Percentiles rank a stretch among this genome's conserved stretches.
These are phyloP conservation scores for Gymnopithys bicolor DNA, from an alignment of 2,797 vertebrate species.

Conservation along the genomic window DNA sequence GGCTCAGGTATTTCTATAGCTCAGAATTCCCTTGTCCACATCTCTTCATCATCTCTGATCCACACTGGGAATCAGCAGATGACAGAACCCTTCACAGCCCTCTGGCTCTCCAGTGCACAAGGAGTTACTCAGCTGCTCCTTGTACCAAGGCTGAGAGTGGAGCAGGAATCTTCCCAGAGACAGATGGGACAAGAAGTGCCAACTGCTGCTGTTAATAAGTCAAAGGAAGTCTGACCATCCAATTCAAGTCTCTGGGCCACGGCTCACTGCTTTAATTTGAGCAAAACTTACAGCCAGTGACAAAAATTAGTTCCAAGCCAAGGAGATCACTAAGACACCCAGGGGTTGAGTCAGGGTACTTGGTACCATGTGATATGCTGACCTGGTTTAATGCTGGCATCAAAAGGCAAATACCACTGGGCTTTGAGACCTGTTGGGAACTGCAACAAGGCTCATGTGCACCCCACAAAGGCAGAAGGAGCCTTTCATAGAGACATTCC, in stretches of 20 bases:
- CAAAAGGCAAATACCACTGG: neutral
- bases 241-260: neutral
- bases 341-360: neutral
- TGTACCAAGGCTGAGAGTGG: neutral
- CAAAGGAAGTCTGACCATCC: neutral
- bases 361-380: neutral
- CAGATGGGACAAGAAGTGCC: neutral
- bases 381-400: neutral
- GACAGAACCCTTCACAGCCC: neutral
- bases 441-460: neutral
- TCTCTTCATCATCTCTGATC: neutral
- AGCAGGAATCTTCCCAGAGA: neutral
- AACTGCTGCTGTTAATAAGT: neutral
- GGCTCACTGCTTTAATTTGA: neutral
- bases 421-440: neutral
- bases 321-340: neutral
- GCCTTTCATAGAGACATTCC: neutral
- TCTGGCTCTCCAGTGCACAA: neutral
- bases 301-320: neutral
- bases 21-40: fast-evolving
- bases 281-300: neutral
- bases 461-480: neutral
- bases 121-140: neutral
- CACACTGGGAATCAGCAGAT: neutral
- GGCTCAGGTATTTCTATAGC: neutral